Base-by-base conservation (phyloP, 2,888 invertebrate species). In the Ophioninae sp. region DNA sequence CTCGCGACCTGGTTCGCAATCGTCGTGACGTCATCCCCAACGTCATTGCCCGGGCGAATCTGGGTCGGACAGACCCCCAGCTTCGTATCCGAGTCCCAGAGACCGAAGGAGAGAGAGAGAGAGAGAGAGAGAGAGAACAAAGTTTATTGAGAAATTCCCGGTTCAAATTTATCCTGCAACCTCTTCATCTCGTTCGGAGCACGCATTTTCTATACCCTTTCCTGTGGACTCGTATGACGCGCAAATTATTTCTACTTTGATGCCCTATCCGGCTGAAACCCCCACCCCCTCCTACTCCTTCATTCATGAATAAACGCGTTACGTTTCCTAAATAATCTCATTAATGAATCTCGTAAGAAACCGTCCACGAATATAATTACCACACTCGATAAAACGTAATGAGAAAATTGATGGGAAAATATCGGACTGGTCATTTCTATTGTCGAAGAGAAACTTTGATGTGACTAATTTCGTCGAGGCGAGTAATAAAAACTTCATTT, bases 51-150 rank as follows among this genome's bases (percentile, higher is more conserved):
- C 93, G 94, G 94, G 94, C 93, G 93, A 94, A 95, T 95, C 93
- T 95, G 93, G 95, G 95, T 95, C 95, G 94, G 93, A 93, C 94
- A 94, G 95, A 95, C 94, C 95, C 83, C 94, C 95, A 95, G 94
- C 89, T 88, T 82, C 81, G 79, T 78, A 80, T 76, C 82, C 78
- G 69, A 64, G 85, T 87, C 94, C 94, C 93, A 94, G 95, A 64
- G 78, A 69, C 41, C 37, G 37, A 64, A 62, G 41, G 56, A 44
- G 59, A 41, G 17, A 44, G 61, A 37, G 41, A 39, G 39, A 37
- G 50, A 78, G 41, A 79, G 30, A 78, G 59, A 30, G 37, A 41
- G 23, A 78, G 20, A 73, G 20, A 65, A 56, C n/a, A 92, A 88
- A 89, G 87, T 91, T 91, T 90, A 91, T 91, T 90, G 90, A 91